Evolutionary conservation across 2,888 invertebrate species (phyloP), one percentile per base, ranked within the genome.

Genomic region (Macrosiphum euphorbiae): DNA sequence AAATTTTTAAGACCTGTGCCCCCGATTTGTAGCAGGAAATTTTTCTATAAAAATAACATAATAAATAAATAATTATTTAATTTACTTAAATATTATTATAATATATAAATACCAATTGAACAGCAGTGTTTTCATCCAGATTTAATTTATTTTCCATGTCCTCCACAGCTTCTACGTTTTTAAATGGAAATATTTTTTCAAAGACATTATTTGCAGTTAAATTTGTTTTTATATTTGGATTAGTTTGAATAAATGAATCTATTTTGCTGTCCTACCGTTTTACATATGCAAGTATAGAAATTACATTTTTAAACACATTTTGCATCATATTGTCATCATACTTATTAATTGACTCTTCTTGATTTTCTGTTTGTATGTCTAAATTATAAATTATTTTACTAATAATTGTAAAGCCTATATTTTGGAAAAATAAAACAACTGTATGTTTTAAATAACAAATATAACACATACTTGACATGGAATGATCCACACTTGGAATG

Each of bases 101-200:
- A 78, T 35, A 78, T 67, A 67, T 78, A 78, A n/a, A n/a, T 78
- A 78, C 78, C 78, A 78, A n/a, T n/a, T 78, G 78, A 35, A 16
- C 35, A 20, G 35, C 35, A 16, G n/a, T 78, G 78, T 41, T 78
- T 78, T 78, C 35, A n/a, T 78, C 78, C 35, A 35, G 35, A n/a
- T 35, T 78, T 78, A 78, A 35, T 78, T 78, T 78, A 78, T 78
- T 78, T 78, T 78, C 78, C 78, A 78, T 78, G n/a, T 78, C 78
- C n/a, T 35, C 78, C n/a, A 78, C 78, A 5, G n/a, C 78, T 78
- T 78, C 78, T 78, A 78, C 78, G 35, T 35, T 78, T 78, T 78
- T n/a, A 16, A 78, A 35, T 78, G 35, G 78, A 78, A 78, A 78
- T 10, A 20, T 16, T 35, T 78, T 78, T 16, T 78, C 78, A n/a